Evolutionary conservation across 2,797 vertebrate genomes (phyloP), one percentile per base, ranked within the genome.

Genomic region (Darevskia nairensis): DNA sequence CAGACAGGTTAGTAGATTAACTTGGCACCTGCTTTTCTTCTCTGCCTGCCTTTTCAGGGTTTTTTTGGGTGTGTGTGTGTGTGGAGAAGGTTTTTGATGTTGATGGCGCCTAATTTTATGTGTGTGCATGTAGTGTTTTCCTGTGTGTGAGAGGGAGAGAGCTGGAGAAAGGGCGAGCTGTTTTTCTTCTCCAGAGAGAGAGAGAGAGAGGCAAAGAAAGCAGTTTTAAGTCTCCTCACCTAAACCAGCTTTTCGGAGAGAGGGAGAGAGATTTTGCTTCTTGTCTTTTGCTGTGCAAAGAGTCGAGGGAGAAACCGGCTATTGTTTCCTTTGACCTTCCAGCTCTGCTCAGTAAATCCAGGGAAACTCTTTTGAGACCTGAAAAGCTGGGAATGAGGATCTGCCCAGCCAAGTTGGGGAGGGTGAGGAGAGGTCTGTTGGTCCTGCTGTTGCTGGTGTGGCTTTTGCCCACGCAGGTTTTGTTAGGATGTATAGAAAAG

Each of bases 1-100:
- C 97, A 97, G 96, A 97, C 98, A 99, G 98, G 98, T 99, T 96
- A 97, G 98, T 96, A 93, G 68, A 90, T 9, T 6, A 92, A 92
- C 94, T 92, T 50, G 44, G 9, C 78, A 0, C 68, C 27, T 71
- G 27, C 25, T 27, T 71, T 1, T 35, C 13, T 15, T 72, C 15
- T 32, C 71, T 17, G n/a, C n/a, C 71, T 35, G 13, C n/a, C 71
- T 72, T 35, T 72, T n/a, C n/a, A 11, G 9, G 10, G n/a, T n/a
- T 71, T 15, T 13, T 9, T 6, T 7, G 66, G 3, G 59, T 23
- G 74, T 64, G 66, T 68, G 66, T 68, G 66, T 50, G 29, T 1
- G 72, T 55, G n/a, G 59, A n/a, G 64, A 44, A 68, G 32, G 76
- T 19, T 13, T 82, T 69, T 82, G 41, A 4, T n/a, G 13, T 79